A percentile compares a stretch with the other conserved stretches of the same genome.
Conservation (phyloP, 2,888 invertebrate genomes). For the Sialis lutaria region DNA sequence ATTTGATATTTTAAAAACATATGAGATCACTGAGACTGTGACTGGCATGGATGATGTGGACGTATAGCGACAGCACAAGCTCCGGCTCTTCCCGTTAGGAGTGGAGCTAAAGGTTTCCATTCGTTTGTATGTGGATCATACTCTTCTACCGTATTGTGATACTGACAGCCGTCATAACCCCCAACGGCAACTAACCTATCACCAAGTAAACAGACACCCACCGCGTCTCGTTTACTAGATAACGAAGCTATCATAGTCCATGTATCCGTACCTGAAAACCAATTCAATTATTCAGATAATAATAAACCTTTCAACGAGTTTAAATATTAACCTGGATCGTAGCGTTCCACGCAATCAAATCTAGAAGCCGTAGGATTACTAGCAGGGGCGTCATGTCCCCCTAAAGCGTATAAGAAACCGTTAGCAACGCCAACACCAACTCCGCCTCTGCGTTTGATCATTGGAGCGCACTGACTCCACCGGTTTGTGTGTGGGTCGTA, state of each 20-base stretch:
- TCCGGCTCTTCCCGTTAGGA: constrained; percentile 74
- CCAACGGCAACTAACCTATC: constrained; percentile 70
- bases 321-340: constrained; percentile 32
- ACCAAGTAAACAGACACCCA: constrained; percentile 74
- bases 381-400: constrained; percentile 87
- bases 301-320: neutral
- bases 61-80: constrained; percentile 65
- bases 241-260: constrained; percentile 78
- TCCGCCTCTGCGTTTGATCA: constrained; percentile 73
- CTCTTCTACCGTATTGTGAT: constrained; percentile 72
- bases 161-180: constrained; percentile 82
- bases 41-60: neutral
- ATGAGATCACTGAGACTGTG: constrained; percentile 1
- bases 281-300: too few relatives aligned
- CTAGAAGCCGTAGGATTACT: constrained; percentile 67
- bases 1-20: too few relatives aligned
- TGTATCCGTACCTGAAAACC: constrained; percentile 52
- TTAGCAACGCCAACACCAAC: constrained; percentile 78
- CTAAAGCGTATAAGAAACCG: constrained; percentile 79
- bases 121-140: constrained; percentile 72
- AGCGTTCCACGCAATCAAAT: constrained; percentile 82
- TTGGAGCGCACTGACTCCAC: constrained; percentile 74
- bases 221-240: constrained; percentile 70
- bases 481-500: constrained; percentile 55
- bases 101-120: constrained; percentile 60